Evolutionary conservation across 2,888 invertebrate genomes (phyloP).

Genomic region (Philereme transversata): DNA sequence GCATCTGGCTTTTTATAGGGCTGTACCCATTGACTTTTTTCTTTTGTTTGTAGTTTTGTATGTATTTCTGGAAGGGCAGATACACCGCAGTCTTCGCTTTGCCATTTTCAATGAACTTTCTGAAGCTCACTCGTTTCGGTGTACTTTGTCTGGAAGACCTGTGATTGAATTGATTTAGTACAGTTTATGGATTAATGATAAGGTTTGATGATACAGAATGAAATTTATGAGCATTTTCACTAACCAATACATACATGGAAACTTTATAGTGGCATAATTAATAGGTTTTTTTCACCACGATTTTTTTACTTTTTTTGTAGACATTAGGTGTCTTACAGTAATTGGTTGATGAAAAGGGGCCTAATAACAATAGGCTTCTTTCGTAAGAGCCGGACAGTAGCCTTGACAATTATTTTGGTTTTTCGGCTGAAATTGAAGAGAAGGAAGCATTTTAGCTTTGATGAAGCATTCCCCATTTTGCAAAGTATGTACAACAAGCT

Average conservation of each 20-base stretch:
- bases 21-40: slow-evolving; percentile 68
- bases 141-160: slow-evolving; percentile 71
- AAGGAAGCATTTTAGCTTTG: slow-evolving; percentile 20
- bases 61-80: slow-evolving; percentile 85
- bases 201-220: no score
- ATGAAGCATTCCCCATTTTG: slow-evolving; percentile 37
- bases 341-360: no score
- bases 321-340: no score
- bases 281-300: no score
- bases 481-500: slow-evolving; percentile 33
- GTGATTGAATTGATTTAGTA: slow-evolving; percentile 6
- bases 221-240: no score
- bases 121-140: slow-evolving; percentile 76
- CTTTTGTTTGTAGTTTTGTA: slow-evolving; percentile 72
- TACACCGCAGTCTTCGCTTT: slow-evolving; percentile 82
- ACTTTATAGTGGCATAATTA: no score
- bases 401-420: slow-evolving; percentile 5
- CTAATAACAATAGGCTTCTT: neutral
- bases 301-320: no score
- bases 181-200: no score
- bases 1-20: slow-evolving; percentile 68
- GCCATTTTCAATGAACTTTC: slow-evolving; percentile 75
- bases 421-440: slow-evolving; percentile 14
- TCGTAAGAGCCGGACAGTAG: slow-evolving; percentile 1
- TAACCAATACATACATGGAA: no score